Percentiles rank a stretch among this genome's conserved stretches.
Evolutionary conservation across 1,140 invertebrate species (phyloP).

Genomic region (Dreissena polymorpha): DNA sequence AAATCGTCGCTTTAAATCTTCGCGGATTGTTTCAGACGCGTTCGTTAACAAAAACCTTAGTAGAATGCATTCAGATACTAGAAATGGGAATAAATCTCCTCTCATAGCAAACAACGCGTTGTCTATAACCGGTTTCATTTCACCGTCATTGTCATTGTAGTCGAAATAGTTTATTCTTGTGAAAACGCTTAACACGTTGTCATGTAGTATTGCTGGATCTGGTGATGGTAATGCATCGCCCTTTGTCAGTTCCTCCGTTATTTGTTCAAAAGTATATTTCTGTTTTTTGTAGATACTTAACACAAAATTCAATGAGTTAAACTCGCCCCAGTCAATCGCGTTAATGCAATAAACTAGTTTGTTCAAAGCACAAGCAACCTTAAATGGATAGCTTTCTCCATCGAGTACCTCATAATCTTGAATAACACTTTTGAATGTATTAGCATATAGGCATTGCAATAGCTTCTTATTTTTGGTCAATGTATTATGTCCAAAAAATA

Average conservation of each 20-base stretch:
- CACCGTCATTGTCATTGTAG: too few species aligned
- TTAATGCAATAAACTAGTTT: slow-evolving; percentile 10
- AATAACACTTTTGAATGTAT: slow-evolving; percentile 11
- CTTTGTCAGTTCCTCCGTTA: neutral
- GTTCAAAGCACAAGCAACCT: slow-evolving; percentile 1
- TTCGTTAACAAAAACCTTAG: too few species aligned
- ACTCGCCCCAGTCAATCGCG: slow-evolving; percentile 15
- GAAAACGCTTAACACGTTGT: neutral
- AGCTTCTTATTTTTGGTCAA: neutral
- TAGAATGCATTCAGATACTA: too few species aligned
- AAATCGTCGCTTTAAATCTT: too few species aligned
- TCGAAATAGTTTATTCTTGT: slow-evolving; percentile 7
- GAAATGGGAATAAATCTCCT: too few species aligned
- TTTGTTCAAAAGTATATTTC: neutral
- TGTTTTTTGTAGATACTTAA: slow-evolving; percentile 14
- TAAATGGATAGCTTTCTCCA: slow-evolving; percentile 1
- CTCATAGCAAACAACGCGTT: too few species aligned
- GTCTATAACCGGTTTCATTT: too few species aligned
- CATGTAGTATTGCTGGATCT: slow-evolving; percentile 20
- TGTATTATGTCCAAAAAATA: slow-evolving; percentile 8
- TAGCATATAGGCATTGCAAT: neutral
- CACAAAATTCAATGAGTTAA: slow-evolving; percentile 30
- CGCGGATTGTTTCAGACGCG: too few species aligned
- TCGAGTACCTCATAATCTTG: slow-evolving; percentile 21
- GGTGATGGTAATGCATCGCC: neutral